Conservation (phyloP, 2,113 vertebrate genomes). For the Elephantulus edwardii region DNA sequence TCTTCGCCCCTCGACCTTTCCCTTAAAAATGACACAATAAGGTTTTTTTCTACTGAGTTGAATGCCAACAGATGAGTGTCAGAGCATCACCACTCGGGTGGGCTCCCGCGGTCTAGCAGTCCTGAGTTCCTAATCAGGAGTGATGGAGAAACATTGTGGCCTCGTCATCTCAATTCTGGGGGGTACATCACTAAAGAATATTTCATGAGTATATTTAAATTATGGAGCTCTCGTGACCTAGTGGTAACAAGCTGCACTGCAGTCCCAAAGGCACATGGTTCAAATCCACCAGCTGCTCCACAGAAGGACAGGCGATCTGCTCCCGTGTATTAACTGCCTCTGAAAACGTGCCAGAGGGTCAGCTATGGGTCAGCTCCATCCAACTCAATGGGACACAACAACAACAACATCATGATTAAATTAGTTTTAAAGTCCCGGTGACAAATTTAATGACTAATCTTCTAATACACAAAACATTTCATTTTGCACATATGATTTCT, state of each 20-base stretch:
- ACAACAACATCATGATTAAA: neutral
- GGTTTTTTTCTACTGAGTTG: neutral
- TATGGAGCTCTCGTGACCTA: too few relatives aligned
- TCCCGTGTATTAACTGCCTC: too few relatives aligned
- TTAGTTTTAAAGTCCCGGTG: neutral
- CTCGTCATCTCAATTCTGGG: neutral
- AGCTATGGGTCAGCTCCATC: too few relatives aligned
- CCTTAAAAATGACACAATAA: constrained; percentile 79
- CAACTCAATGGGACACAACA: too few relatives aligned
- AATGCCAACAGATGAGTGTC: neutral
- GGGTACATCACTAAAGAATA: neutral
- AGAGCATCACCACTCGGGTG: neutral
- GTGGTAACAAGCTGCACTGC: too few relatives aligned
- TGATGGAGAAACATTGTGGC: neutral
- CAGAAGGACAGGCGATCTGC: too few relatives aligned
- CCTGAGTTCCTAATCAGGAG: neutral
- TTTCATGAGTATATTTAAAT: too few relatives aligned
- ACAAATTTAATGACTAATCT: constrained; percentile 9
- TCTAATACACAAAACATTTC: neutral
- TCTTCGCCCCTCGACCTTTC: constrained; percentile 94
- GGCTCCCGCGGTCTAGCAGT: neutral
- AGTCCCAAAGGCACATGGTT: too few relatives aligned
- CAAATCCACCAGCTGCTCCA: too few relatives aligned
- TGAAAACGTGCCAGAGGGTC: too few relatives aligned
- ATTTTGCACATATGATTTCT: constrained; percentile 17